Evolutionary conservation across 2,888 invertebrate species (phyloP).

Genomic region (Tanytarsus gracilentus): DNA sequence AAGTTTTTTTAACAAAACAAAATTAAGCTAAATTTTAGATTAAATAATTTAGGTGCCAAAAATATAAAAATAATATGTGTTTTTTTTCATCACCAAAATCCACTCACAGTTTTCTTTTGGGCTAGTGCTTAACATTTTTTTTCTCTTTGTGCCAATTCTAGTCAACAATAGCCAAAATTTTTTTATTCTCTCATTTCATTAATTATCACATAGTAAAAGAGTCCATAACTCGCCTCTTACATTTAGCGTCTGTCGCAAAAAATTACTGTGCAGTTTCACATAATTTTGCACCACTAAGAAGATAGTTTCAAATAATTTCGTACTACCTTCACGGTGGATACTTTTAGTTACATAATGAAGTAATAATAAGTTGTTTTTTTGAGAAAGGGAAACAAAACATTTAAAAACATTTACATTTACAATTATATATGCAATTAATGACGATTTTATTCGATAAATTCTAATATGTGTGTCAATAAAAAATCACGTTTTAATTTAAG

Average conservation of each 20-base stretch:
- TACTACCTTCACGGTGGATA: background rate
- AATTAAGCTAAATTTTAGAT: too few relatives aligned
- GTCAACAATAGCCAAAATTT: background rate
- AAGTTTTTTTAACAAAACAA: too few relatives aligned
- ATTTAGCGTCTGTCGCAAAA: slow-evolving; percentile 12
- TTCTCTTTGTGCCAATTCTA: background rate
- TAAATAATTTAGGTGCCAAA: too few relatives aligned
- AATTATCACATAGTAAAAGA: slow-evolving; percentile 28
- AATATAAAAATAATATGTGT: too few relatives aligned
- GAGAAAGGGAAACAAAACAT: too few relatives aligned
- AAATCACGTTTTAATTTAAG: background rate
- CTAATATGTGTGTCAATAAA: too few relatives aligned
- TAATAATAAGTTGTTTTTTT: background rate
- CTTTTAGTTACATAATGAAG: background rate
- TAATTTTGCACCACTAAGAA: background rate
- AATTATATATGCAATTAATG: too few relatives aligned
- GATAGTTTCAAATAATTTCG: background rate
- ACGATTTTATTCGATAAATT: too few relatives aligned
- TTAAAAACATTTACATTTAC: too few relatives aligned
- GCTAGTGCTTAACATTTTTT: too few relatives aligned
- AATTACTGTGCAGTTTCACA: slow-evolving; percentile 11
- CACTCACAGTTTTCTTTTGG: too few relatives aligned
- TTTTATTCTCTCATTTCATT: background rate
- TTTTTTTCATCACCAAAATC: too few relatives aligned
- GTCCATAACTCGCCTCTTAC: slow-evolving; percentile 27